Evolutionary conservation across 2,113 vertebrate species (phyloP).

Genomic region (Nannobrachium achirus): DNA sequence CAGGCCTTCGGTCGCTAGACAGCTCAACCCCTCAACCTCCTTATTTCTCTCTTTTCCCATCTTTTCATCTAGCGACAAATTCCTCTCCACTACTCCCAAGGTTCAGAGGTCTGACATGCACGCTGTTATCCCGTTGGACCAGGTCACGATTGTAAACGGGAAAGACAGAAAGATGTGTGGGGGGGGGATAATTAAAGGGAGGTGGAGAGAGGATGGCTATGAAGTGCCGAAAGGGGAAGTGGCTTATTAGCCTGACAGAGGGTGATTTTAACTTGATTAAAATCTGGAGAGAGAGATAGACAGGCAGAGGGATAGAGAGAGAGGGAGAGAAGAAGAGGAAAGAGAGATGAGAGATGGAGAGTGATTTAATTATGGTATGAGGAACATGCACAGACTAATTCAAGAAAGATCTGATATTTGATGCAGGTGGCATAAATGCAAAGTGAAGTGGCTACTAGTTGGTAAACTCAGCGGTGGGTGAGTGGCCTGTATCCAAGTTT

Average conservation of each 20-base stretch:
- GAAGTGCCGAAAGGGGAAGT: slow-evolving; percentile 22
- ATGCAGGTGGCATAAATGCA: too few species aligned
- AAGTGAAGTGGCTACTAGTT: too few species aligned
- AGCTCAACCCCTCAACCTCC: slow-evolving; percentile 42
- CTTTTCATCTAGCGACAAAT: slow-evolving; percentile 38
- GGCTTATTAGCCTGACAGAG: slow-evolving; percentile 34
- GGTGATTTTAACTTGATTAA: slow-evolving; percentile 52
- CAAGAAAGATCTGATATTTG: slow-evolving; percentile 4
- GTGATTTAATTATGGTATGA: slow-evolving; percentile 24
- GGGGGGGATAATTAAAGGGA: slow-evolving; percentile 35
- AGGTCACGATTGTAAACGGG: slow-evolving; percentile 30
- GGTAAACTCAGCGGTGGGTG: too few species aligned
- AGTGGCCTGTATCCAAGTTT: too few species aligned
- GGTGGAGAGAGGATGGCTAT: slow-evolving; percentile 16
- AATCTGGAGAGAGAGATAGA: slow-evolving; percentile 8
- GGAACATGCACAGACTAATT: neutral
- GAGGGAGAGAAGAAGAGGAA: neutral
- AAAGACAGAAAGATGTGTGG: slow-evolving; percentile 10
- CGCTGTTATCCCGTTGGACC: slow-evolving; percentile 3
- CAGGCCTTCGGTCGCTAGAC: slow-evolving; percentile 49
- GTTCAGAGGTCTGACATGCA: slow-evolving; percentile 50
- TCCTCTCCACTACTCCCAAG: slow-evolving; percentile 36
- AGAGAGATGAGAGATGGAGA: neutral
- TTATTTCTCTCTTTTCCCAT: slow-evolving; percentile 49
- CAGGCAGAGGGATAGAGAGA: neutral